Evolutionary conservation across 2,888 invertebrate species (phyloP).

Genomic region (Shargacucullia verbasci): DNA sequence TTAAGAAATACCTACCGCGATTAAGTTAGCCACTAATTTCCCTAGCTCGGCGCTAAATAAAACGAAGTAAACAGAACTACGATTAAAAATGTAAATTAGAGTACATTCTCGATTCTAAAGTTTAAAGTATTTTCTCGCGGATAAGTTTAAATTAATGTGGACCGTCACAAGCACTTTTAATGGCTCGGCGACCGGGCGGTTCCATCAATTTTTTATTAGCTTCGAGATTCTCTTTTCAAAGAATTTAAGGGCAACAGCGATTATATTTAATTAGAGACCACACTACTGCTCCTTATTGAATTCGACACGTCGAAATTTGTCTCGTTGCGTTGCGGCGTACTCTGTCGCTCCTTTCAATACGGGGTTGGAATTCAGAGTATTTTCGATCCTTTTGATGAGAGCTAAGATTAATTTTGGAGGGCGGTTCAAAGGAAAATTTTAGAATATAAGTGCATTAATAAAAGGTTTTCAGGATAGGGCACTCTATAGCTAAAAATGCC

Average conservation of each 20-base stretch:
- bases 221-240: slow-evolving; percentile 71
- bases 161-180: slow-evolving; percentile 76
- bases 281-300: slow-evolving; percentile 72
- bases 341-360: slow-evolving; percentile 69
- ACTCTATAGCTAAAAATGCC: slow-evolving; percentile 81
- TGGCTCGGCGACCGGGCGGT: slow-evolving; percentile 65
- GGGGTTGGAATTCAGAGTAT: slow-evolving; percentile 81
- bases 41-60: slow-evolving; percentile 68
- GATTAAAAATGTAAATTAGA: slow-evolving; percentile 84
- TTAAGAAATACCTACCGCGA: slow-evolving; percentile 48
- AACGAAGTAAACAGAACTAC: slow-evolving; percentile 74
- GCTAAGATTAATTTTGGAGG: slow-evolving; percentile 86
- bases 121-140: slow-evolving; percentile 82
- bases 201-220: slow-evolving; percentile 82
- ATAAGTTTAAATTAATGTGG: slow-evolving; percentile 85
- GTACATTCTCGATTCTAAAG: slow-evolving; percentile 80
- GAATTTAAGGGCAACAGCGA: slow-evolving; percentile 67
- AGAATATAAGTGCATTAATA: slow-evolving; percentile 88
- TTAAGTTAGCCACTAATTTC: slow-evolving; percentile 58
- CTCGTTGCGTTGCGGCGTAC: slow-evolving; percentile 58
- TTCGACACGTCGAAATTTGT: slow-evolving; percentile 78
- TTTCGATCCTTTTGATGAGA: slow-evolving; percentile 84
- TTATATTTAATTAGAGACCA: slow-evolving; percentile 76
- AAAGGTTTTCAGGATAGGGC: slow-evolving; percentile 80
- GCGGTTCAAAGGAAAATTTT: slow-evolving; percentile 85